phyloP scores from a whole-genome alignment of 2,113 vertebrate species.

The Acrocephalus arundinaceus region DNA sequence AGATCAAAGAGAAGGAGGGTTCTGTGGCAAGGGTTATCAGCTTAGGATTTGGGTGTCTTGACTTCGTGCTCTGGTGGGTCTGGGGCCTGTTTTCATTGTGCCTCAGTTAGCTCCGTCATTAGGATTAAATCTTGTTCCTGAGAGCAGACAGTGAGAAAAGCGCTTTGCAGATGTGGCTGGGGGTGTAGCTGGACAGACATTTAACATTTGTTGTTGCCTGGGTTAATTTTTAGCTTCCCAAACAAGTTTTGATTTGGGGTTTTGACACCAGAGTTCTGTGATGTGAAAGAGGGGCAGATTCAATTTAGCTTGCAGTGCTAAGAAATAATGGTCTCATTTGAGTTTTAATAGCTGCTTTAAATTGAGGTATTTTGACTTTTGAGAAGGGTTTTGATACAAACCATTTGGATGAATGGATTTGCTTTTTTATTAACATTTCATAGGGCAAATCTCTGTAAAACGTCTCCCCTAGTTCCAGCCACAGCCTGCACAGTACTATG shows the following conservation, averaged over 20 bases:
- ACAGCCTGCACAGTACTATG: background rate
- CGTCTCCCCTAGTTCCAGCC: background rate
- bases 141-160: background rate
- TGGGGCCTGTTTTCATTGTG: background rate
- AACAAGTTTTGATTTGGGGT: background rate
- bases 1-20: background rate
- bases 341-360: background rate
- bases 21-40: background rate
- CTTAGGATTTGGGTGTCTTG: background rate
- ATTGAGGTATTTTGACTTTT: background rate
- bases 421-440: background rate
- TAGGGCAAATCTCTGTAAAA: background rate
- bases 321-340: background rate
- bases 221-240: constrained; percentile 11
- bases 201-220: constrained; percentile 2
- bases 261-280: background rate
- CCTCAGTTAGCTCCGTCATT: background rate
- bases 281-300: background rate
- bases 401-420: background rate
- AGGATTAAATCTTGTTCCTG: background rate
- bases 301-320: background rate
- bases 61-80: background rate
- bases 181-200: background rate
- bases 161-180: background rate
- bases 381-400: background rate